phyloP scores from a whole-genome alignment of 2,113 vertebrate species.

The Dinomys branickii region DNA sequence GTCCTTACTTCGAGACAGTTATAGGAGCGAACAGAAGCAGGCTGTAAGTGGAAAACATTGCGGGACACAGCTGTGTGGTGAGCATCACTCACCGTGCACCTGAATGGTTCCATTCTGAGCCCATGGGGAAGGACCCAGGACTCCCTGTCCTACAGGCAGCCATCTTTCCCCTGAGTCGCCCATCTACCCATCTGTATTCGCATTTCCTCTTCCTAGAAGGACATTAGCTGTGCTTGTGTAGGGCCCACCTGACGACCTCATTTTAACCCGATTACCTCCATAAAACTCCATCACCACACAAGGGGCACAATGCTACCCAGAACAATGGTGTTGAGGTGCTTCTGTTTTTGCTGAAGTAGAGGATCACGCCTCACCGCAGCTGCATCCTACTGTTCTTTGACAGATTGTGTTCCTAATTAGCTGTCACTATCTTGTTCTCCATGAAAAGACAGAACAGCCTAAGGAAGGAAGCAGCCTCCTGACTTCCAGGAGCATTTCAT shows the following conservation, averaged over 20 bases:
- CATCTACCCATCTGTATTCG: background rate
- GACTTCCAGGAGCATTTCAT: background rate
- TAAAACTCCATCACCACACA: background rate
- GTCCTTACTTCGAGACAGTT: background rate
- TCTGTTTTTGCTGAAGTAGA: background rate
- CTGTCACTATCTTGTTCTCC: background rate
- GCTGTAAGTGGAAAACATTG: background rate
- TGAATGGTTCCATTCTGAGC: background rate
- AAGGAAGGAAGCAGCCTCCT: background rate
- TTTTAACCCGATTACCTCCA: background rate
- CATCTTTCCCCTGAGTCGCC: background rate
- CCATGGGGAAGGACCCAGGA: fast-evolving
- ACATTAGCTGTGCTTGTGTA: background rate
- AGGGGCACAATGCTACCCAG: background rate
- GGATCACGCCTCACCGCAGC: fast-evolving
- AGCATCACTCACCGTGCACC: background rate
- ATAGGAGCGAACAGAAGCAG: background rate
- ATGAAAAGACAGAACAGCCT: background rate
- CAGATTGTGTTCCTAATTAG: background rate
- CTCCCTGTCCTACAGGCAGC: background rate
- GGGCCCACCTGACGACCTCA: background rate
- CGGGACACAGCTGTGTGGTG: background rate
- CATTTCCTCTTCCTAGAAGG: background rate
- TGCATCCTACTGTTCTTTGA: background rate
- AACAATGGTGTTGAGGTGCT: no score